Evolutionary conservation across 1,140 invertebrate genomes (phyloP), one percentile per base, ranked within the genome.

Genomic region (Leptopilina boulardi): DNA sequence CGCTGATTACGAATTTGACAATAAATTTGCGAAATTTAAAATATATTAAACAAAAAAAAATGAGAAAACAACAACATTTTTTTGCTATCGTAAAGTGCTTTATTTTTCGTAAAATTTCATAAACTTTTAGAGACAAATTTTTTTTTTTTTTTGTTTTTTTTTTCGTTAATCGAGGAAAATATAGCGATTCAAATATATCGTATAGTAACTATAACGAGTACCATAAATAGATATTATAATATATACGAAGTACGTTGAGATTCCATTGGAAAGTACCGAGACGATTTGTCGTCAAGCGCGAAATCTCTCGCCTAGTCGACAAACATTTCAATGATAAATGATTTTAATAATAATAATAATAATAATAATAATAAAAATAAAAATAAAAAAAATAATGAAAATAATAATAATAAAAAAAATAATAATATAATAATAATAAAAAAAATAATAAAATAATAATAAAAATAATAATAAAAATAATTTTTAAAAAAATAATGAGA

Each of bases 71-170:
- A 30, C 11, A 66, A 34, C 5, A 56, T 10, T 23, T 77, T 70
- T 81, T 80, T 82, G 82, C 82, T 83, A 76, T 84, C 82, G 80
- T 87, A 87, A 85, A 86, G 87, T 88, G 85, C 84, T 88, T 88
- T 88, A 88, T 88, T 88, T 38, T 79, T 86, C 84, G 82, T 86
- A 86, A 87, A 88, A 87, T 87, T 87, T 81, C 83, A 84, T 86
- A 88, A 84, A 85, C 83, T 84, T 34, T 83, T 84, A 87, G 81
- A 84, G 86, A 82, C 80, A 83, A 84, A 83, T 80, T 79, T n/a
- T n/a, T n/a, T n/a, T n/a, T n/a, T n/a, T n/a, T n/a, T n/a, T n/a
- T n/a, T n/a, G n/a, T n/a, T n/a, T n/a, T n/a, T n/a, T n/a, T n/a
- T n/a, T n/a, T 84, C 72, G 77, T 79, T 82, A 81, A 82, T 84